Base-by-base conservation (phyloP, 2,113 vertebrate genomes). In the Psephotus haematonotus region DNA sequence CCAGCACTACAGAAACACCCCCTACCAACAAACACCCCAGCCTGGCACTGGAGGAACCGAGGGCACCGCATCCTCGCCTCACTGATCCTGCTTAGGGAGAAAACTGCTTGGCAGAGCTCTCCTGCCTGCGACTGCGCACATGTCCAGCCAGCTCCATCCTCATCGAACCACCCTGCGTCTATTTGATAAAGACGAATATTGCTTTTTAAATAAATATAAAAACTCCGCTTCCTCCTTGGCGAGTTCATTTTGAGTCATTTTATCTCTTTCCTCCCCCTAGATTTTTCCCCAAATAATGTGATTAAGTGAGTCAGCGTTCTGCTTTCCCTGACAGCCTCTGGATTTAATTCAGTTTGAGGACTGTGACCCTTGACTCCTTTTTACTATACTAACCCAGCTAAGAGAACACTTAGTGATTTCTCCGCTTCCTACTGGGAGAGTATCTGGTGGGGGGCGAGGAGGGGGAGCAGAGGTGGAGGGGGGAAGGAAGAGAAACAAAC, bases 361-460 rank as follows among this genome's bases (percentile, higher is more conserved):
- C 97, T 95, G 98, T 96, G 98, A 99, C 98, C 98, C 98, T 95
- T 99, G 98, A 98, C 98, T 97, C 98, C 97, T 98, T 97, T 98
- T 98, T 98, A 96, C 98, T 97, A 97, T 94, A 98, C 97, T 97
- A 98, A 98, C 97, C 97, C 93, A 93, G 97, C 98, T 98, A 98
- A 97, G 93, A 98, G 98, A 98, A 98, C 98, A 98, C 99, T 99
- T 99, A 96, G 97, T 90, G n/a, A 96, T 98, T 97, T 96, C 95
- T 97, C 86, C 57, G 81, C 98, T 99, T 99, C 98, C 98, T 98
- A 98, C 98, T 95, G 98, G 98, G 98, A 98, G 98, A 98, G 97
- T 96, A 96, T 86, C 97, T 97, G 85, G 78, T 95, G 71, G 88
- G 92, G 92, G 94, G 62, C 31, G 50, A 94, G 59, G 93, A 92